phyloP scores from a whole-genome alignment of 2,113 vertebrate genomes.

The Carassius carassius region DNA sequence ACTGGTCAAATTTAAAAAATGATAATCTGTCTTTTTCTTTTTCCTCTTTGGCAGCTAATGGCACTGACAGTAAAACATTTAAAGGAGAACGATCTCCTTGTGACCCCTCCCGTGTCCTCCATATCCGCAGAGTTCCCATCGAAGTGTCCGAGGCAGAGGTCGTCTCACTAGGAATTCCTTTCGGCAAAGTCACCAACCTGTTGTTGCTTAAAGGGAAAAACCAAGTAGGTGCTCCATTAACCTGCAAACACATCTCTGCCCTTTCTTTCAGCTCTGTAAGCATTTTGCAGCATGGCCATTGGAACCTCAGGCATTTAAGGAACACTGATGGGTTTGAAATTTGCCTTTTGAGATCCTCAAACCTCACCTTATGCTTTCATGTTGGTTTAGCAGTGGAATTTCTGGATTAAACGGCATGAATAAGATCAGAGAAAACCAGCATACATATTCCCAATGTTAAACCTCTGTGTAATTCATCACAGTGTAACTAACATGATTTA shows the following conservation, averaged over 20 bases:
- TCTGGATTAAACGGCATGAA: constrained; percentile 23
- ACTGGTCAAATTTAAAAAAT: not conserved
- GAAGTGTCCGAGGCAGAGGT: constrained; percentile 80
- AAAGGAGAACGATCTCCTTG: constrained; percentile 69
- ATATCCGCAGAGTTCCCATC: constrained; percentile 80
- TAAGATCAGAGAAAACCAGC: not conserved
- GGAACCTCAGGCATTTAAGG: not conserved
- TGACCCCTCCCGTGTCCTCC: constrained; percentile 82
- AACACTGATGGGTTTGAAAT: constrained; percentile 1
- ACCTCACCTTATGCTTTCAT: not conserved
- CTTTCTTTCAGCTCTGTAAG: not conserved
- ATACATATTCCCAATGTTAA: not conserved
- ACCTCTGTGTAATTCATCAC: constrained; percentile 2
- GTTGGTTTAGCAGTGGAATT: constrained; percentile 18
- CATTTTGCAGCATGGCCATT: not conserved
- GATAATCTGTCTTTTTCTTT: constrained; percentile 10
- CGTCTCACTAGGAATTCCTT: constrained; percentile 82
- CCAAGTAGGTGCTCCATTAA: constrained; percentile 74
- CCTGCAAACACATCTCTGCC: not conserved
- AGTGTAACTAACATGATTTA: constrained; percentile 26
- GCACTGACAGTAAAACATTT: constrained; percentile 76
- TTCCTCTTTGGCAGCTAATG: constrained; percentile 73
- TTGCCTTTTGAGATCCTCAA: not conserved
- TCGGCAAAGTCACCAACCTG: constrained; percentile 86
- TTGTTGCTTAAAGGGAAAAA: constrained; percentile 83